Conservation (phyloP, 92 coral and sea anemone genomes). For the Actinernus sp. region DNA sequence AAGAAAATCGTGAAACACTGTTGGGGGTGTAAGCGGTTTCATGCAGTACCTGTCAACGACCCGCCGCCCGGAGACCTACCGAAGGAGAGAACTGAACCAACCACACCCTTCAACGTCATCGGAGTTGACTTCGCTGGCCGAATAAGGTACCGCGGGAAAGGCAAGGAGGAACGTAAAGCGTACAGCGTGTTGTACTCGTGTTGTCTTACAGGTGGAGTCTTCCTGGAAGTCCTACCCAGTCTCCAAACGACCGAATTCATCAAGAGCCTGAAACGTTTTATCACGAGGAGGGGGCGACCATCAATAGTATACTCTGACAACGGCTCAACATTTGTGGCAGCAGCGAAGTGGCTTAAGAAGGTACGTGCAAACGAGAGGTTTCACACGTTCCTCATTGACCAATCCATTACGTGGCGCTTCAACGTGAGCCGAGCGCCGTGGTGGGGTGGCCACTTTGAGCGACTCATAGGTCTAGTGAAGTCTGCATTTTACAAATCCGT, state of each 20-base stretch:
- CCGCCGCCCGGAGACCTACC: slow-evolving; percentile 61
- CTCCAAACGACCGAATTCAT: slow-evolving; percentile 42
- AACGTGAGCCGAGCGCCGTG: slow-evolving; percentile 54
- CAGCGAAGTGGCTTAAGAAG: slow-evolving; percentile 48
- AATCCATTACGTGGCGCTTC: slow-evolving; percentile 52
- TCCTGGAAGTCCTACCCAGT: slow-evolving; percentile 53
- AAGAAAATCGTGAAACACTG: slow-evolving; percentile 48
- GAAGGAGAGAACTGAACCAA: slow-evolving; percentile 39
- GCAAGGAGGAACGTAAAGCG: slow-evolving; percentile 37
- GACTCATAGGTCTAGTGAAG: slow-evolving; percentile 42
- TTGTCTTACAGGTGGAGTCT: slow-evolving; percentile 60
- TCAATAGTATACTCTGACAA: slow-evolving; percentile 49
- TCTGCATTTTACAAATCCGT: slow-evolving; percentile 39
- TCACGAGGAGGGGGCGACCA: slow-evolving; percentile 42
- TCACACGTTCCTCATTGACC: slow-evolving; percentile 20
- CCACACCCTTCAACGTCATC: slow-evolving; percentile 40
- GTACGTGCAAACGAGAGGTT: slow-evolving; percentile 38
- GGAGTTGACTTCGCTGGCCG: slow-evolving; percentile 71
- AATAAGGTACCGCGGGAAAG: slow-evolving; percentile 31
- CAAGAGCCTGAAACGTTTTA: slow-evolving; percentile 42
- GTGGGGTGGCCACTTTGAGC: slow-evolving; percentile 58
- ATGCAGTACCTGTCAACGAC: slow-evolving; percentile 29
- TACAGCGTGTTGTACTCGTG: slow-evolving; percentile 58
- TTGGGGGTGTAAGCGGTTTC: slow-evolving; percentile 63
- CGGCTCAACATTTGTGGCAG: slow-evolving; percentile 44